phyloP scores from a whole-genome alignment of 2,113 vertebrate genomes.

The Octodon degus region DNA sequence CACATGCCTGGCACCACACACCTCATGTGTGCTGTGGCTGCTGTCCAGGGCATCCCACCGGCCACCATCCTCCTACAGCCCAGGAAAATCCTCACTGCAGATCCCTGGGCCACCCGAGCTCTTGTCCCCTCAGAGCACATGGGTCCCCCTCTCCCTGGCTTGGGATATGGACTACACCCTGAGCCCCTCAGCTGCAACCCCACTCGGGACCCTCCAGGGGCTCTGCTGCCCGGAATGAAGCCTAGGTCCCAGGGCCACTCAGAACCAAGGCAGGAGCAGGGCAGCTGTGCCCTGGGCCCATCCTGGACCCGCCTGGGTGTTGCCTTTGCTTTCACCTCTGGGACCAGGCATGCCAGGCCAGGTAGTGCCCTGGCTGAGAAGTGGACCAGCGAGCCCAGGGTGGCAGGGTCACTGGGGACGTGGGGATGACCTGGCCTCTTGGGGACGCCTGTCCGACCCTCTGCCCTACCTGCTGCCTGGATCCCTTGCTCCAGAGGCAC shows the following conservation, averaged over 20 bases:
- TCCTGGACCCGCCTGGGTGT: accelerated
- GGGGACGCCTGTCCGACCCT: too few species aligned
- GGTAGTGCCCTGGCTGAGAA: neutral
- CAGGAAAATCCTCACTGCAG: neutral
- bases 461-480: neutral
- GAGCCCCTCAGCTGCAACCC: too few species aligned
- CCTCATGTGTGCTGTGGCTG: accelerated
- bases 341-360: neutral
- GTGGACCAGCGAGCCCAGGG: neutral
- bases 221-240: accelerated
- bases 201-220: too few species aligned
- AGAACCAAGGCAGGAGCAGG: neutral
- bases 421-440: neutral
- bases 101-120: neutral
- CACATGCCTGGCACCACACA: accelerated
- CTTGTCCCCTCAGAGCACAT: neutral
- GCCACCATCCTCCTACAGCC: neutral
- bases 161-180: neutral
- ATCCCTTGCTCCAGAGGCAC: neutral
- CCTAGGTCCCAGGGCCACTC: accelerated
- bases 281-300: neutral
- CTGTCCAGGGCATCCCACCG: neutral
- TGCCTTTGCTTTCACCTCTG: neutral
- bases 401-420: neutral
- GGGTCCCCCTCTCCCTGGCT: neutral